Evolutionary conservation across 1,140 invertebrate genomes (phyloP).

Genomic region (Phortica variegata): DNA sequence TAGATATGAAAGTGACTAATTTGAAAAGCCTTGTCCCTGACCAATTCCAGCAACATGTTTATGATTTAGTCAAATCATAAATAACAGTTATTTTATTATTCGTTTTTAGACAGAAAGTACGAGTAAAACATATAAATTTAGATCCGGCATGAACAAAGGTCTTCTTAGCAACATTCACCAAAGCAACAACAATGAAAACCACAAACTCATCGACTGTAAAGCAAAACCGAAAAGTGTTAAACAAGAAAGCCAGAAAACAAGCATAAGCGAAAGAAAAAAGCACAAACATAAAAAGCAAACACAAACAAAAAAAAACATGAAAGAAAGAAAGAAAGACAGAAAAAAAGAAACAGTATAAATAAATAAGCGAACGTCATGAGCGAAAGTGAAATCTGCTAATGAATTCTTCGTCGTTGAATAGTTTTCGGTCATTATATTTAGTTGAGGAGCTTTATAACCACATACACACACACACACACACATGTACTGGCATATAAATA

Average conservation of each 20-base stretch:
- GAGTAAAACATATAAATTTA: too few relatives aligned
- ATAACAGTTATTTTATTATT: too few relatives aligned
- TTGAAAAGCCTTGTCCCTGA: too few relatives aligned
- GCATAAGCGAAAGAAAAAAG: constrained; percentile 9
- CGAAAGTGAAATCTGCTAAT: constrained; percentile 57
- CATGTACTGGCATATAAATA: neutral
- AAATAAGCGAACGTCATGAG: constrained; percentile 50
- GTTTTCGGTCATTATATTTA: constrained; percentile 53
- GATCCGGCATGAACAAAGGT: too few relatives aligned
- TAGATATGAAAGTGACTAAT: too few relatives aligned
- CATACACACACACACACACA: constrained; percentile 12
- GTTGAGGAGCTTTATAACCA: constrained; percentile 16
- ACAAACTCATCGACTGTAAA: neutral
- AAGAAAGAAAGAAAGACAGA: neutral
- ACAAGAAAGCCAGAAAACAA: constrained; percentile 12
- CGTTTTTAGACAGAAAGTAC: too few relatives aligned
- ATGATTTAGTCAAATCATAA: too few relatives aligned
- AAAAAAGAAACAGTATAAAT: constrained; percentile 29
- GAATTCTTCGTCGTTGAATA: constrained; percentile 57
- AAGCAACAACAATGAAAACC: constrained; percentile 16
- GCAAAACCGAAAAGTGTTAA: neutral
- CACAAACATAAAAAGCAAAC: constrained; percentile 1
- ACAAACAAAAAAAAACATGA: constrained; percentile 14
- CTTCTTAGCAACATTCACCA: too few relatives aligned
- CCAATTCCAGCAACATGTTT: too few relatives aligned